Evolutionary conservation across 1,140 invertebrate genomes (phyloP).

Genomic region (Oedothorax gibbosus): DNA sequence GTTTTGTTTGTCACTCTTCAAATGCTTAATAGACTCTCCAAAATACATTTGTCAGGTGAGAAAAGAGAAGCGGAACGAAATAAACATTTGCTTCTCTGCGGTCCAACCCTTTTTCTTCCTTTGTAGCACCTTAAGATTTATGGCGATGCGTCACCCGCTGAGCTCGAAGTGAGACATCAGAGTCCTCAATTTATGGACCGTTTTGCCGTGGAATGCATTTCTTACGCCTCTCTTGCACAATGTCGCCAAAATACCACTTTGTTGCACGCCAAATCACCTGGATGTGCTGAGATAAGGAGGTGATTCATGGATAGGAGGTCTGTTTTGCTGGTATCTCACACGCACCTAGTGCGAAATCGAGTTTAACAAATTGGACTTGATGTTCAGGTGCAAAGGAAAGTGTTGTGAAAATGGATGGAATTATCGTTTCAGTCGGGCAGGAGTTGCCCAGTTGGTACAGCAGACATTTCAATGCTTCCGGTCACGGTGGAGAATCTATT

Average conservation of each 20-base stretch:
- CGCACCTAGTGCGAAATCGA: no score
- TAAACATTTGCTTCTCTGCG: constrained; percentile 33
- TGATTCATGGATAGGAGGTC: constrained; percentile 20
- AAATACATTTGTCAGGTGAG: neutral
- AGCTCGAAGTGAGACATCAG: constrained; percentile 38
- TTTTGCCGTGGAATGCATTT: constrained; percentile 18
- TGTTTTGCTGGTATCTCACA: no score
- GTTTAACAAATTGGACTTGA: no score
- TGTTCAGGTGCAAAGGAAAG: no score
- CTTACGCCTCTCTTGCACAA: constrained; percentile 36
- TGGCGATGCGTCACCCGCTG: constrained; percentile 32
- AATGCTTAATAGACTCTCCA: neutral
- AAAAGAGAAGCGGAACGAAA: neutral
- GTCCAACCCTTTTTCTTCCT: constrained; percentile 26
- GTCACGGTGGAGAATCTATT: no score
- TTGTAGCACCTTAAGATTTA: constrained; percentile 28
- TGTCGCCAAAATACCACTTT: constrained; percentile 7
- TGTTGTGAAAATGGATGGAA: no score
- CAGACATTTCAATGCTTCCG: no score
- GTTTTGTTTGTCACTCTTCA: no score
- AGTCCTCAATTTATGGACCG: constrained; percentile 33
- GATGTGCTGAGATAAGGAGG: neutral
- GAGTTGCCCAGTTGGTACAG: no score
- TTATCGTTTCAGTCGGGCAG: no score
- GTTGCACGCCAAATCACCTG: constrained; percentile 9